Percentiles rank a stretch among this genome's conserved stretches.
Evolutionary conservation across 2,113 vertebrate genomes (phyloP).

Genomic region (Galemys pyrenaicus): DNA sequence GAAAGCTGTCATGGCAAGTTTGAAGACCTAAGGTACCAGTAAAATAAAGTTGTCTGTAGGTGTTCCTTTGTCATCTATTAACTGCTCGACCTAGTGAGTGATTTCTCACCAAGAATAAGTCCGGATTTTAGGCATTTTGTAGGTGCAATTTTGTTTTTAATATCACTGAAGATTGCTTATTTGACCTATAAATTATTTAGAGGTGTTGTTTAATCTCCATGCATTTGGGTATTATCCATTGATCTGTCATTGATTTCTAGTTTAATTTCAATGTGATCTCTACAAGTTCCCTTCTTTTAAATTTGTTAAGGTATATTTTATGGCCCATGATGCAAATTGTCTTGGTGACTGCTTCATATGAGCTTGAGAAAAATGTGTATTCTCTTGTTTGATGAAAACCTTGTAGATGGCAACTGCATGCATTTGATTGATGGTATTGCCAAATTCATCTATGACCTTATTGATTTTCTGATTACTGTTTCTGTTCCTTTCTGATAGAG

Average conservation of each 20-base stretch:
- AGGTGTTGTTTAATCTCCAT: background rate
- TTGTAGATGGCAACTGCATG: background rate
- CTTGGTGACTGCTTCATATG: background rate
- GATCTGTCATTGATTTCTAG: background rate
- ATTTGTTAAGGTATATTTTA: background rate
- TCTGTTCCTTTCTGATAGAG: background rate
- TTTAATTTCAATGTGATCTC: background rate
- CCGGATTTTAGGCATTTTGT: background rate
- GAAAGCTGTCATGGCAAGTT: background rate
- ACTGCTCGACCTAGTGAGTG: background rate
- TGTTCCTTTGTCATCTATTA: background rate
- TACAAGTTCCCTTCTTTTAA: background rate
- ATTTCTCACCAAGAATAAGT: slow-evolving; percentile 10
- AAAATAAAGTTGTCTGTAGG: background rate
- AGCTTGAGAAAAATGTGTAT: background rate
- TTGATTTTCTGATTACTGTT: background rate
- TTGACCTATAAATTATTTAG: background rate
- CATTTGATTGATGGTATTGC: background rate
- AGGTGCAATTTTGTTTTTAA: background rate
- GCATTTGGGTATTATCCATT: background rate
- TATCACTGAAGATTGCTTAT: background rate
- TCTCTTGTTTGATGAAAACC: background rate
- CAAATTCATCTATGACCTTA: background rate
- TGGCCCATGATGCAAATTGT: background rate
- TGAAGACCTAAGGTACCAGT: background rate